These are phyloP conservation scores for Accipiter virgatus DNA, from an alignment of 2,113 vertebrate species.

Conservation along the genomic window DNA sequence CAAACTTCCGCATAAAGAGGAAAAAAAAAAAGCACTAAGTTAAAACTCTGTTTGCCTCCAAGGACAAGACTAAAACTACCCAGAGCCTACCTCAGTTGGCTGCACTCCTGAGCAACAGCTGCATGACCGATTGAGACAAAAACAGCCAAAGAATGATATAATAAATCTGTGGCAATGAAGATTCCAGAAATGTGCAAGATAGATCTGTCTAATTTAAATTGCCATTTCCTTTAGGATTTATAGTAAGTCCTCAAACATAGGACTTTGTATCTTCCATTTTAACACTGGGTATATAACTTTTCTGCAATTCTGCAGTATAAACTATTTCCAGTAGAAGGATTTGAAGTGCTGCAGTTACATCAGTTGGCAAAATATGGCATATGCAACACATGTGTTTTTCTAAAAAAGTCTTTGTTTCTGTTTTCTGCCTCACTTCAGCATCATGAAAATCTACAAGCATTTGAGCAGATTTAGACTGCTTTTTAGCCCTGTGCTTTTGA, in stretches of 20 bases:
- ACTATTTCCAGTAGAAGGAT: background rate
- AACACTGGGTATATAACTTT: background rate
- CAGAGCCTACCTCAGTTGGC: constrained; percentile 1
- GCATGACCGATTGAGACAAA: background rate
- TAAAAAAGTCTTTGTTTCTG: background rate
- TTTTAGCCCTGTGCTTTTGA: background rate
- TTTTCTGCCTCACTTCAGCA: background rate
- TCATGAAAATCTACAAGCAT: background rate
- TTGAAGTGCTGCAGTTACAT: background rate
- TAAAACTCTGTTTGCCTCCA: background rate
- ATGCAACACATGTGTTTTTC: background rate
- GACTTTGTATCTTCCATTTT: background rate
- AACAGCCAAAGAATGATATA: background rate
- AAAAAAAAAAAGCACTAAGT: background rate
- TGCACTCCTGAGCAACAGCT: constrained; percentile 11
- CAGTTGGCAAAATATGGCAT: background rate
- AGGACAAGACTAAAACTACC: background rate
- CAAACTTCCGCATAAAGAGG: background rate
- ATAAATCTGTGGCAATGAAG: constrained; percentile 5
- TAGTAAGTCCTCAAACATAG: background rate
- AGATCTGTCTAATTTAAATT: background rate
- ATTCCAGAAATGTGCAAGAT: constrained; percentile 39
- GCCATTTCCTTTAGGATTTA: background rate
- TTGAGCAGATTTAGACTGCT: background rate
- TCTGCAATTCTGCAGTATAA: background rate